These are phyloP conservation scores for Drosophila persimilis DNA, from an alignment of 1,140 invertebrate species.

Conservation along the genomic window DNA sequence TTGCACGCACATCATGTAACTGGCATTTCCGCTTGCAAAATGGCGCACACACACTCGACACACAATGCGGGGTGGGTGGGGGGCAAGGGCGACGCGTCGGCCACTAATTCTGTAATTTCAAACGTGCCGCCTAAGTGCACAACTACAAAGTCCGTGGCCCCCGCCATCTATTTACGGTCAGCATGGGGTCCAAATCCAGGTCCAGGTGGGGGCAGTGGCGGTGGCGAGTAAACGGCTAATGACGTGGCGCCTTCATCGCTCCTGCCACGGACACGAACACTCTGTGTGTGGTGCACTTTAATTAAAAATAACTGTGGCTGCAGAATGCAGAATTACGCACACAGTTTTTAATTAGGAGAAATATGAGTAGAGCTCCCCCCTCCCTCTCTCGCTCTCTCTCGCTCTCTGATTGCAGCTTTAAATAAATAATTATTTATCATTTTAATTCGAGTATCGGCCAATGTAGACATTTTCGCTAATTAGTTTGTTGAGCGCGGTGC, in stretches of 20 bases:
- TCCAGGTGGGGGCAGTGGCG: conserved; percentile 7
- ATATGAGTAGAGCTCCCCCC: conserved; percentile 40
- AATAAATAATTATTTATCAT: conserved; percentile 36
- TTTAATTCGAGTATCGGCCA: conserved; percentile 13
- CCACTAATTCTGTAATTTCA: conserved; percentile 73
- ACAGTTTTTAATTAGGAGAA: conserved; percentile 68
- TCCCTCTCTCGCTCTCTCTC: background rate
- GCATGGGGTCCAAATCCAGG: conserved; percentile 1
- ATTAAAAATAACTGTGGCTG: conserved; percentile 70
- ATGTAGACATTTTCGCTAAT: conserved; percentile 19
- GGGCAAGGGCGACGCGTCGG: conserved; percentile 9
- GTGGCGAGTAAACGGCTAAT: conserved; percentile 39
- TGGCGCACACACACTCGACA: conserved; percentile 30
- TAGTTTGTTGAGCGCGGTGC: conserved; percentile 8
- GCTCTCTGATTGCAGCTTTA: conserved; percentile 24
- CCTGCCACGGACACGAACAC: conserved; percentile 21
- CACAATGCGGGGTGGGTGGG: conserved; percentile 38
- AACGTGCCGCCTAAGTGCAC: conserved; percentile 47
- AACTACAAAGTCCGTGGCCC: conserved; percentile 25
- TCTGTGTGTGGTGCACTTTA: conserved; percentile 54
- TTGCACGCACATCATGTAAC: conserved; percentile 68
- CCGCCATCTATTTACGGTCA: conserved; percentile 58
- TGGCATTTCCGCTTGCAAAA: conserved; percentile 68
- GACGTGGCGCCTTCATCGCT: conserved; percentile 23
- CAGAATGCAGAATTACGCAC: conserved; percentile 4